Evolutionary conservation across 2,113 vertebrate species (phyloP), one percentile per base, ranked within the genome.

Genomic region (Campylorhamphus procurvoides): DNA sequence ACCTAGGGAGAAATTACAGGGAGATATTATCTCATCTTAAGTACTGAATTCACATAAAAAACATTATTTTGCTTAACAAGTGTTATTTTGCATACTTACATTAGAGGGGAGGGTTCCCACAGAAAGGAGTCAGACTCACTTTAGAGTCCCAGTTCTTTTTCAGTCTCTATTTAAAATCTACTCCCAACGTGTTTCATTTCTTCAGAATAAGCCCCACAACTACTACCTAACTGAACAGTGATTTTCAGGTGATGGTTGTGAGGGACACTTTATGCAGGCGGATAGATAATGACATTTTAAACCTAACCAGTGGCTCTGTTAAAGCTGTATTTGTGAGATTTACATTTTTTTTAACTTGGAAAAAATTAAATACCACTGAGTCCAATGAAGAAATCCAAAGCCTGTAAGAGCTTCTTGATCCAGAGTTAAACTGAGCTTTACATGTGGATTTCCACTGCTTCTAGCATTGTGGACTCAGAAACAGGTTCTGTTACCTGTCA

Each of bases 1-100:
- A 95, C 17, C 98, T 98, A 62, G 28, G 64, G 55, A 83, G 78
- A 87, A 69, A 68, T 58, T 37, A 49, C 75, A 90, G 55, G 37
- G 23, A 91, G 6, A 75, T 14, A 82, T 62, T 37, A 29, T 2
- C 46, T 53, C 37, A 33, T 80, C 55, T 81, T 8, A 18, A 66
- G 23, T 25, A 44, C 7, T 8, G 5, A 59, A 85, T 17, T 46
- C 27, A 60, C 23, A 15, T 6, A 42, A 53, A 40, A 2, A 2
- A 15, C 50, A 35, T 22, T 28, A 16, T 76, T 85, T 77, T 46
- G 19, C 23, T 53, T 7, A 14, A 28, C 16, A 59, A 29, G 1
- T 18, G n/a, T 24, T 28, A 18, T 76, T 83, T 77, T 46, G 19
- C 23, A 60, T 7, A 27, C 9, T 77, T 31, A 16, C 13, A n/a